Conservation (phyloP, 2,113 vertebrate species). For the Helogale parvula region DNA sequence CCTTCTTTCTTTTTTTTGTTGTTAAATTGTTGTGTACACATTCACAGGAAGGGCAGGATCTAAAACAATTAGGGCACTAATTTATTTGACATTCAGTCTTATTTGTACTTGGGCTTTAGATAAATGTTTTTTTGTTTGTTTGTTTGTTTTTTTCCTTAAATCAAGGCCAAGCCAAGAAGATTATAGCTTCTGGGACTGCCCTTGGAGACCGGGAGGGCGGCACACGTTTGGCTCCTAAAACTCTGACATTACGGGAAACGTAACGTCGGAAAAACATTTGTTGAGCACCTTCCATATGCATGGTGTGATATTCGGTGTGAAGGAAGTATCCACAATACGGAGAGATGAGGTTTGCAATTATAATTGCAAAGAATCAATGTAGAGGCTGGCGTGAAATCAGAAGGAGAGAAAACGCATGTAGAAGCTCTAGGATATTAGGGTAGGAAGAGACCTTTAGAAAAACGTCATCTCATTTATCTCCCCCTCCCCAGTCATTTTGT, state of each 20-base stretch:
- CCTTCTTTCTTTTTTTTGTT: neutral
- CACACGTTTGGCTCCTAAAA: neutral
- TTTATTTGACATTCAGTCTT: neutral
- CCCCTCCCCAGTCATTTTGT: neutral
- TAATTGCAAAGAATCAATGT: neutral
- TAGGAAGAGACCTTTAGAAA: neutral
- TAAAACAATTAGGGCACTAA: neutral
- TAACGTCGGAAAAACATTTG: neutral
- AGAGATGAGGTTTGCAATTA: neutral
- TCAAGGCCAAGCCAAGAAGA: neutral
- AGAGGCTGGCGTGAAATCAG: neutral
- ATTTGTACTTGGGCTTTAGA: neutral
- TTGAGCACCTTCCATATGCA: neutral
- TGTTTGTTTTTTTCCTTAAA: neutral
- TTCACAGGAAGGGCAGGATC: neutral
- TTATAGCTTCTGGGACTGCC: neutral
- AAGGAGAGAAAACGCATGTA: neutral
- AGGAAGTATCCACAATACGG: neutral
- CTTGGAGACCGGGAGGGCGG: neutral
- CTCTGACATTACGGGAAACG: neutral
- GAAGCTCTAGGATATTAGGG: neutral
- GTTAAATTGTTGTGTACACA: neutral
- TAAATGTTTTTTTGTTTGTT: neutral
- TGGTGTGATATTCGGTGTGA: neutral
- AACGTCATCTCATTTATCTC: neutral